Evolutionary conservation across 2,888 invertebrate species (phyloP).

Genomic region (Rotaria magnacalcarata): DNA sequence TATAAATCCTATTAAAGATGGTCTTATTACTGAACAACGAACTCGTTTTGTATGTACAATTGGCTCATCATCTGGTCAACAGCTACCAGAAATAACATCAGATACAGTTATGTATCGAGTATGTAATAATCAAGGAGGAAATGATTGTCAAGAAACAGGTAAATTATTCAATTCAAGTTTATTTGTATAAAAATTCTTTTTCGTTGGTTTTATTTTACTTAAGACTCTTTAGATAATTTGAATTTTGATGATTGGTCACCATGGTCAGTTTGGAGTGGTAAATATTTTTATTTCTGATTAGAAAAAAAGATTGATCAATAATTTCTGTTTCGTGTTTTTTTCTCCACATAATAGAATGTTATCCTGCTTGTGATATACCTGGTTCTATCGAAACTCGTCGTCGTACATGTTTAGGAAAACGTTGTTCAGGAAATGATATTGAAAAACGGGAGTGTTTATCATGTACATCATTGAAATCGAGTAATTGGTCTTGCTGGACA

Average conservation of each 20-base stretch:
- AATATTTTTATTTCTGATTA: neutral
- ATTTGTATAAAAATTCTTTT: too few species aligned
- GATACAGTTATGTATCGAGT: neutral
- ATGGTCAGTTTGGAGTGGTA: conserved; percentile 10
- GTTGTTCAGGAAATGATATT: neutral
- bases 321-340: too few species aligned
- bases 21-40: neutral
- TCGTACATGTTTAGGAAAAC: neutral
- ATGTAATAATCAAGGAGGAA: neutral
- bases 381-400: conserved; percentile 8
- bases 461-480: neutral
- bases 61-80: neutral
- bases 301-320: too few species aligned
- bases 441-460: conserved; percentile 18
- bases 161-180: neutral
- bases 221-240: too few species aligned
- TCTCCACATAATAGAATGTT: neutral
- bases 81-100: neutral
- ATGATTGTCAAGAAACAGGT: conserved; percentile 19
- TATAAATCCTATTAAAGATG: neutral
- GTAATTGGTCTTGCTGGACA: conserved; percentile 24
- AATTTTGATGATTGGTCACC: neutral
- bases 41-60: conserved; percentile 13
- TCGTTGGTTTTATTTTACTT: too few species aligned
- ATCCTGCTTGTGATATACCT: neutral